Conservation (phyloP, 1,140 invertebrate species). For the Andrena cerasifolii region DNA sequence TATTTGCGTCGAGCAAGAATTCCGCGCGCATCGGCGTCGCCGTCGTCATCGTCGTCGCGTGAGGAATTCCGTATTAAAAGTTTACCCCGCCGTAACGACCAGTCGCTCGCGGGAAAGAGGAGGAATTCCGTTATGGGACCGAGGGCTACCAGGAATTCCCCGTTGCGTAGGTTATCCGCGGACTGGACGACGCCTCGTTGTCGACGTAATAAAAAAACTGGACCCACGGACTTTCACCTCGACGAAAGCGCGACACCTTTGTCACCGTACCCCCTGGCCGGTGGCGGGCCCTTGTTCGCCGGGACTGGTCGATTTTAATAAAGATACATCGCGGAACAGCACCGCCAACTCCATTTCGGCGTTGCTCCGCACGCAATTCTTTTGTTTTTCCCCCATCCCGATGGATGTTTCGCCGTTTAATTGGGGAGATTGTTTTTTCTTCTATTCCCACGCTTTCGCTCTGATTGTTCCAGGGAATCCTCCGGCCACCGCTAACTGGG, state of each 20-base stretch:
- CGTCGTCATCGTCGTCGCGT: conserved; percentile 41
- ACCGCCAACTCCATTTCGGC: neutral
- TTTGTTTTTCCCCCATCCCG: neutral
- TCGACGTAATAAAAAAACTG: conserved; percentile 42
- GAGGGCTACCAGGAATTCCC: conserved; percentile 59
- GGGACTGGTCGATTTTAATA: neutral
- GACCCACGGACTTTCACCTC: conserved; percentile 36
- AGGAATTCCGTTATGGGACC: conserved; percentile 62
- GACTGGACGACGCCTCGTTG: conserved; percentile 23
- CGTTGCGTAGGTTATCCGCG: conserved; percentile 51
- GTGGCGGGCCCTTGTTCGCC: neutral
- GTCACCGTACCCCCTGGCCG: neutral
- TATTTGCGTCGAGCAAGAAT: conserved; percentile 65
- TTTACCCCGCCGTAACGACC: conserved; percentile 53
- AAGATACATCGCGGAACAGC: conserved; percentile 21
- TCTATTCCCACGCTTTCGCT: neutral
- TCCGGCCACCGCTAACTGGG: neutral
- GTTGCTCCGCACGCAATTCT: no score
- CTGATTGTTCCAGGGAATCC: no score
- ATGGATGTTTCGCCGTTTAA: neutral
- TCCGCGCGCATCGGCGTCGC: conserved; percentile 46
- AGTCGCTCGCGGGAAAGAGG: conserved; percentile 50
- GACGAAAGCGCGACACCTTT: conserved; percentile 46
- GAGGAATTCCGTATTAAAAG: conserved; percentile 71
- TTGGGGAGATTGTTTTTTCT: neutral